Base-by-base conservation (phyloP, 2,888 invertebrate genomes). In the Esperia sulphurella region DNA sequence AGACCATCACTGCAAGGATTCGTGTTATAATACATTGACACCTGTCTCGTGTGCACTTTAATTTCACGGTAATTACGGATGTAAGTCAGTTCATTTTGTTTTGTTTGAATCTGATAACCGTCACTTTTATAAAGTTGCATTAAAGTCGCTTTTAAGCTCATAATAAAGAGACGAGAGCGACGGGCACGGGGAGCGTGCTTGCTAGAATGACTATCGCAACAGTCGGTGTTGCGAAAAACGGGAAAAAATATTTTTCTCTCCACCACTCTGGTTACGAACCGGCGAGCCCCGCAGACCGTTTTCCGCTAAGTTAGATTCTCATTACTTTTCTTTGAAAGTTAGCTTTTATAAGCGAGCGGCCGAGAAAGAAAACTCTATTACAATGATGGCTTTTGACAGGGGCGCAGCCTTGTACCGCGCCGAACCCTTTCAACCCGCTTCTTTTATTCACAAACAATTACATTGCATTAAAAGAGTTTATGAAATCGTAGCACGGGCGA, bases 261-360 rank as follows among this genome's bases (percentile, higher is more conserved):
- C 79, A 67, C 70, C 69, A 67, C 68, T 21, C 21, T 63, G 74
- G 71, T 75, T 68, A 70, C 68, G 59, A 69, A 75, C 69, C 65
- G 68, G 58, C 59, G 67, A 68, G 69, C 68, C 62, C 50, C 68
- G 67, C 63, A 74, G 65, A 78, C 77, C 77, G 74, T 81, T 85
- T 88, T 84, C 81, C 83, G 81, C 84, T 72, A 72, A 83, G 86
- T 87, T 85, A 81, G 78, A 81, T 82, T 85, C 86, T 85, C 85
- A 86, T 87, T 87, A 86, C 83, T 79, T 86, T 83, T 76, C 80
- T 83, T 76, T 81, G 75, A 80, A 76, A 83, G 83, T 84, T 85
- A 79, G 77, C 82, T 77, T 83, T 83, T 81, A 81, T 79, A 79
- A 79, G 71, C 73, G 66, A 63, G 70, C 70, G 75, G 71, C 70